Base-by-base conservation (phyloP, 2,888 invertebrate genomes). In the Sympetrum striolatum region DNA sequence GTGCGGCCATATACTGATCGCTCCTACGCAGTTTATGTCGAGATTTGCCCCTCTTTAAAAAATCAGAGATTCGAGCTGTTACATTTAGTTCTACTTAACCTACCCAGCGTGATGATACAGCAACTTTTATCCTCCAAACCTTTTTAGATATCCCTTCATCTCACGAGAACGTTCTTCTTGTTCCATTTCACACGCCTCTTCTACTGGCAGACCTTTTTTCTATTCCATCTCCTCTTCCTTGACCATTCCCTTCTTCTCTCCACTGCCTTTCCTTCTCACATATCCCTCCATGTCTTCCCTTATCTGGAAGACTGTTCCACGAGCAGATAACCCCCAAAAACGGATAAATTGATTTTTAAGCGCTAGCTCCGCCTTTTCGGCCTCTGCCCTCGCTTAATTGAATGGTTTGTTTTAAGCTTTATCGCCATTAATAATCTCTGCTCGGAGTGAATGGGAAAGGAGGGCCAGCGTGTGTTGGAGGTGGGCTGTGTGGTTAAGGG, bases 301-400 rank as follows among this genome's bases (percentile, higher is more conserved):
- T 31, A 31, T 53, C 82, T 39, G 82, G 48, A 82, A 58, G 86
- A 60, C 86, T 80, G 22, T 60, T 53, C 82, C 82, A 81, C 58
- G 64, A 58, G 25, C 37, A 86, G 60, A 86, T 86, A 86, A 58
- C 37, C 37, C 60, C 86, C 81, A 53, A 86, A 86, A 86, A 86
- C 86, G 86, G 86, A 86, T 86, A 86, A 86, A 86, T 86, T 86
- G 86, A 86, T 86, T 86, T 86, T 86, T 86, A 86, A 86, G 60
- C 86, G 86, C 37, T n/a, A 35, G 86, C 60, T n/a, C 86, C 86
- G 86, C 86, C 86, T 37, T 60, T 60, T 37, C 53, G 86, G 82
- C 53, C 58, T 64, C 86, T 35, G 14, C 86, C 86, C 86, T 86
- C 86, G 37, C 86, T 86, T 86, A 86, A 86, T 86, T 86, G 86